Conservation (phyloP, 30 jellyfish, hydroid and myxozoan species). For the Aurelia sp. region DNA sequence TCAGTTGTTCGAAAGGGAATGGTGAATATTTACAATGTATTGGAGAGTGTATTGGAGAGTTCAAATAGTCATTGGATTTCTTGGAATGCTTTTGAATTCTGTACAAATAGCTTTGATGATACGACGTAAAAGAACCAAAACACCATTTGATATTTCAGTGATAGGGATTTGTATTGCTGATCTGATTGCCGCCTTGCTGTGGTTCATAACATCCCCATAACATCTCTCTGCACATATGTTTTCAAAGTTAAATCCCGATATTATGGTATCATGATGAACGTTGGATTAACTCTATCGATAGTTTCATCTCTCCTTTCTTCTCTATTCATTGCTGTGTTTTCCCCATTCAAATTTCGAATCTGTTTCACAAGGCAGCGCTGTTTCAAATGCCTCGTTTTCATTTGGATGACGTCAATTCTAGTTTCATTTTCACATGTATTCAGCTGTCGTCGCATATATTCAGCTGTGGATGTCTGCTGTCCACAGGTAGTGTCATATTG, state of each 20-base stretch:
- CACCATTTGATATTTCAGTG: background rate
- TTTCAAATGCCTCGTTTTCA: background rate
- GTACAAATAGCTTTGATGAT: background rate
- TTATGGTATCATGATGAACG: too few relatives aligned
- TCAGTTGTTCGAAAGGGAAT: too few relatives aligned
- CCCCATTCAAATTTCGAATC: background rate
- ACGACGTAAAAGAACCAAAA: background rate
- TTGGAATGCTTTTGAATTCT: background rate
- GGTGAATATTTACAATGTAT: too few relatives aligned
- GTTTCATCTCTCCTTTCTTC: background rate
- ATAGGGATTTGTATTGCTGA: background rate
- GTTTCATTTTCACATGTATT: background rate
- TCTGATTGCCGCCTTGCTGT: background rate
- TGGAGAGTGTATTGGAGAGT: too few relatives aligned
- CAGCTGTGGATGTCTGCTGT: background rate
- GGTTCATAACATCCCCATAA: background rate
- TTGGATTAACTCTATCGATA: background rate
- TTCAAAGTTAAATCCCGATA: too few relatives aligned
- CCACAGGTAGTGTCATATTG: background rate
- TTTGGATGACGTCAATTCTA: background rate
- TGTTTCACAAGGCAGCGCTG: background rate
- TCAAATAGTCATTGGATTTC: background rate
- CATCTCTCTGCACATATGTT: background rate
- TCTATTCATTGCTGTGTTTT: background rate
- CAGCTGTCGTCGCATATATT: background rate